A percentile compares a stretch with the other conserved stretches of the same genome.
phyloP scores from a whole-genome alignment of 2,113 vertebrate genomes.

The Saccopteryx bilineata region DNA sequence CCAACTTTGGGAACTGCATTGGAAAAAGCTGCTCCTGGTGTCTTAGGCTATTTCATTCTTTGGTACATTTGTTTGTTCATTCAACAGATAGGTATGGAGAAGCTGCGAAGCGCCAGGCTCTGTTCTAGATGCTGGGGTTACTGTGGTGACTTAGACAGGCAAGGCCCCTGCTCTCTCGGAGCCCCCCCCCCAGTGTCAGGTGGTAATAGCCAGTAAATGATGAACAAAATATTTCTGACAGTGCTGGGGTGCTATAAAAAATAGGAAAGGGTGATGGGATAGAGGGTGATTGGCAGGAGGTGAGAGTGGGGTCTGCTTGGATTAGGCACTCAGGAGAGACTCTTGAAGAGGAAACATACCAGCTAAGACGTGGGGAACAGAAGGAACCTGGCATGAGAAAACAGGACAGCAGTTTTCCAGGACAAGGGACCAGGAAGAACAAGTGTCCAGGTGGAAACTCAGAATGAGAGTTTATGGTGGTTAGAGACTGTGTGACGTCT shows the following conservation, averaged over 20 bases:
- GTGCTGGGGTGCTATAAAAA: not conserved
- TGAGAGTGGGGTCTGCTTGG: not conserved
- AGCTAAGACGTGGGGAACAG: not conserved
- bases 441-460: not conserved
- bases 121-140: not conserved
- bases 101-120: not conserved
- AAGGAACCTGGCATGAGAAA: not conserved
- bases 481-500: not conserved
- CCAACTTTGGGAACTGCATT: not conserved
- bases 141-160: not conserved
- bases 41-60: not conserved
- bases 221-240: not conserved
- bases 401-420: not conserved
- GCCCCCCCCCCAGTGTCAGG: not conserved
- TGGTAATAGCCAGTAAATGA: not conserved
- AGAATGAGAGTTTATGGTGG: not conserved
- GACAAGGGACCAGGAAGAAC: slow-evolving; percentile 4
- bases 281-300: not conserved
- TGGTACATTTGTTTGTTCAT: not conserved
- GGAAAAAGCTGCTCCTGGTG: not conserved
- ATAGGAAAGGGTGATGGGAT: not conserved
- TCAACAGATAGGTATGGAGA: not conserved
- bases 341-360: not conserved
- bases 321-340: not conserved
- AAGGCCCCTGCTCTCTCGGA: not conserved